phyloP scores from a whole-genome alignment of 2,888 invertebrate species.

The Mayetiola destructor region DNA sequence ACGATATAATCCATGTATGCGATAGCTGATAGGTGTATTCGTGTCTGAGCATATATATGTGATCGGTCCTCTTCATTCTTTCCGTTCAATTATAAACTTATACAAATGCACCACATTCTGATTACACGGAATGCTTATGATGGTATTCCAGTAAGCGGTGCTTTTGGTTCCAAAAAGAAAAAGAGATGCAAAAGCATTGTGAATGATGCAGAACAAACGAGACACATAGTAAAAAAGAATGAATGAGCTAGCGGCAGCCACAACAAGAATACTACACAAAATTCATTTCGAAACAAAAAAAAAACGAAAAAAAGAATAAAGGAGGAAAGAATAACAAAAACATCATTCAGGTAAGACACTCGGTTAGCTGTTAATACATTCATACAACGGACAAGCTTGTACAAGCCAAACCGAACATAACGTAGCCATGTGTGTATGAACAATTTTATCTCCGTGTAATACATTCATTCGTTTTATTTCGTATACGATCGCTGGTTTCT shows the following conservation, averaged over 20 bases:
- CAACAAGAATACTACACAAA: background rate
- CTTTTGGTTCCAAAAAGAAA: no score
- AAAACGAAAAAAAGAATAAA: background rate
- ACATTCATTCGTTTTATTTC: no score
- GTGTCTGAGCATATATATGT: no score
- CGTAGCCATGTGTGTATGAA: background rate
- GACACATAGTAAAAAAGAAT: background rate
- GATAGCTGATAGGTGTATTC: background rate
- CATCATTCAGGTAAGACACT: constrained; percentile 7
- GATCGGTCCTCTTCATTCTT: background rate
- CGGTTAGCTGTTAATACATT: constrained; percentile 12
- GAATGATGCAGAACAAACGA: background rate
- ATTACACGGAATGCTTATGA: no score
- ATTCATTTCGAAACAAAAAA: no score
- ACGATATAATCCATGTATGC: background rate
- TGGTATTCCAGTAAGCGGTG: no score
- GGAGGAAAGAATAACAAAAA: constrained; percentile 4
- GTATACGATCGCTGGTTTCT: no score
- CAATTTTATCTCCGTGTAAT: no score
- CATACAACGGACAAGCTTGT: background rate
- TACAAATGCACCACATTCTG: no score
- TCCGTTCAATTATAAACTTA: no score
- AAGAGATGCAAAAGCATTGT: background rate
- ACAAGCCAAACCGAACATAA: background rate
- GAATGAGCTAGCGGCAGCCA: background rate